Conservation (phyloP, 2,888 invertebrate species). For the Aleiodes alternator region DNA sequence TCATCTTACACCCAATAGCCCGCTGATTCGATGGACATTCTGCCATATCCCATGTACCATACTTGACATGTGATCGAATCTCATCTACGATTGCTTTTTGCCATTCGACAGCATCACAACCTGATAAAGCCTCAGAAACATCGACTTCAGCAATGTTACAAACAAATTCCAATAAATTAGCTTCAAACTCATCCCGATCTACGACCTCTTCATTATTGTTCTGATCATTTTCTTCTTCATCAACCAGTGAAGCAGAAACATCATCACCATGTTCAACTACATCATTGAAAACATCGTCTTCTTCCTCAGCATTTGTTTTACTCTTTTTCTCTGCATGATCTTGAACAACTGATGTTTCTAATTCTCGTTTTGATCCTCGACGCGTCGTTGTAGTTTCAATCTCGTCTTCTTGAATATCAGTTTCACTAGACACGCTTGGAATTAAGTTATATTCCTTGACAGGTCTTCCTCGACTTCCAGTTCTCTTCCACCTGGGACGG, state of each 20-base stretch:
- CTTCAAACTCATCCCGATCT: conserved; percentile 25
- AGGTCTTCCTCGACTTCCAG: conserved; percentile 49
- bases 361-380: too few species aligned
- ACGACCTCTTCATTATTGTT: conserved; percentile 1
- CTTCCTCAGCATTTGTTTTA: too few species aligned
- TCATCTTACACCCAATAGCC: conserved; percentile 47
- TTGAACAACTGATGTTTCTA: too few species aligned
- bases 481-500: conserved; percentile 38
- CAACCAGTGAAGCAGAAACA: background rate
- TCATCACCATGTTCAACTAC: conserved; percentile 1
- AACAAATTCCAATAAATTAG: background rate
- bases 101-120: conserved; percentile 42
- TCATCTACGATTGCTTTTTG: conserved; percentile 52
- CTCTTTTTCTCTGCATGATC: too few species aligned
- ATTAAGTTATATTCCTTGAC: conserved; percentile 38
- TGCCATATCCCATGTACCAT: conserved; percentile 57
- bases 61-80: conserved; percentile 51
- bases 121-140: too few species aligned
- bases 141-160: too few species aligned
- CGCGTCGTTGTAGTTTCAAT: background rate
- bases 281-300: too few species aligned
- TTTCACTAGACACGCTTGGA: background rate
- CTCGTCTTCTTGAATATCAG: background rate
- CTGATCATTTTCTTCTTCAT: background rate
- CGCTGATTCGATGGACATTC: conserved; percentile 45